Evolutionary conservation across 2,888 invertebrate species (phyloP).

Genomic region (Tipula unca): DNA sequence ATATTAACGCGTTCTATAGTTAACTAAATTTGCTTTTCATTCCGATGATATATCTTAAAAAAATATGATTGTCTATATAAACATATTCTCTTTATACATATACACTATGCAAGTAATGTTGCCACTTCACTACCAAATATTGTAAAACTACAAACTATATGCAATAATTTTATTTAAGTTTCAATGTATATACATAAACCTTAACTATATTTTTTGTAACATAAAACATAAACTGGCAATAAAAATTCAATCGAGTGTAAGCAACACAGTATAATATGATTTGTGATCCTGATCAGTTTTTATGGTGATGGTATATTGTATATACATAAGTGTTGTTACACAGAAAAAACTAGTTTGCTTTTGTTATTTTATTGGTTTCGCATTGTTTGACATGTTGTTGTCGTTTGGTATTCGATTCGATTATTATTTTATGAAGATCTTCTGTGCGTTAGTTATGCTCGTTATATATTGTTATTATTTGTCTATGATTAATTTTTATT

Average conservation of each 20-base stretch:
- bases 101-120: not conserved
- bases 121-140: not conserved
- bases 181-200: not conserved
- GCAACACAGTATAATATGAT: not conserved
- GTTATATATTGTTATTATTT: not conserved
- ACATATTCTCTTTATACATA: not conserved
- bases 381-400: not conserved
- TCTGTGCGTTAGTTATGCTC: not conserved
- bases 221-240: not conserved
- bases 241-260: not conserved
- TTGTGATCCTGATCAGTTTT: not conserved
- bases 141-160: not conserved
- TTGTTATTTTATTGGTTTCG: not conserved
- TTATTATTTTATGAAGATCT: not conserved
- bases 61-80: not conserved
- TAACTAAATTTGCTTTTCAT: no score
- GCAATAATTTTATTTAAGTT: not conserved
- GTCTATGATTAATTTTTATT: slow-evolving; percentile 14
- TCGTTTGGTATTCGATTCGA: not conserved
- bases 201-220: not conserved
- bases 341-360: not conserved
- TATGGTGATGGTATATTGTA: not conserved
- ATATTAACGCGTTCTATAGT: no score
- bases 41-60: no score
- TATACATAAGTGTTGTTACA: not conserved